Evolutionary conservation across 2,113 vertebrate species (phyloP), one percentile per base, ranked within the genome.

Genomic region (Saguinus midas): DNA sequence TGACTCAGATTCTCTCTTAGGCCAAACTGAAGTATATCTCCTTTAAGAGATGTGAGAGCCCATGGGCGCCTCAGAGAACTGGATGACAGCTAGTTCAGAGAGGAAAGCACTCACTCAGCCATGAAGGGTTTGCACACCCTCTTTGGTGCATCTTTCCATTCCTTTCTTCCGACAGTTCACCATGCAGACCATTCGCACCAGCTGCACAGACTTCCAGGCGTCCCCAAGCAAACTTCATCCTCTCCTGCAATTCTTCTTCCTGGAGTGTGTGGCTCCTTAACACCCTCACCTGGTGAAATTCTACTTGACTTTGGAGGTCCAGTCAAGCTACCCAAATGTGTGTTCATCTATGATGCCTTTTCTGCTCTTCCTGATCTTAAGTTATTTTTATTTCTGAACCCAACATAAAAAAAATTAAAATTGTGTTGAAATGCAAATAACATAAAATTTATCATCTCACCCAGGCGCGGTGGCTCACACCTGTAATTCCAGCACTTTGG

Each of bases 181-280:
- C 27, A 7, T 14, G 12, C 0, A 57, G 32, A 6, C 5, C 12
- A 6, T 23, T n/a, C 5, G 27, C 10, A n/a, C 27, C 9, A 35
- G 20, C 27, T 25, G 6, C 16, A 14, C 21, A 66, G 27, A 55
- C 21, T 66, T 13, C 57, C 13, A 4, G 6, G 14, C n/a, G 10
- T 45, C 58, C 35, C 37, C n/a, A 29, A 5, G 45, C 29, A 48
- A 14, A 6, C 35, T 50, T 18, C 25, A 27, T 48, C 17, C 23
- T 70, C 68, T 79, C 25, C 43, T 23, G 2, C 6, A 16, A 27
- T 91, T 29, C 43, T 16, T 27, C 14, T 14, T 79, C 27, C 40
- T 72, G 40, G 27, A 43, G 14, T 64, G 14, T 25, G 21, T 18
- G 57, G 52, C 79, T 78, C 55, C 9, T 32, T 18, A 68, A 61